Evolutionary conservation across 2,888 invertebrate genomes (phyloP).

Genomic region (Philereme transversata): DNA sequence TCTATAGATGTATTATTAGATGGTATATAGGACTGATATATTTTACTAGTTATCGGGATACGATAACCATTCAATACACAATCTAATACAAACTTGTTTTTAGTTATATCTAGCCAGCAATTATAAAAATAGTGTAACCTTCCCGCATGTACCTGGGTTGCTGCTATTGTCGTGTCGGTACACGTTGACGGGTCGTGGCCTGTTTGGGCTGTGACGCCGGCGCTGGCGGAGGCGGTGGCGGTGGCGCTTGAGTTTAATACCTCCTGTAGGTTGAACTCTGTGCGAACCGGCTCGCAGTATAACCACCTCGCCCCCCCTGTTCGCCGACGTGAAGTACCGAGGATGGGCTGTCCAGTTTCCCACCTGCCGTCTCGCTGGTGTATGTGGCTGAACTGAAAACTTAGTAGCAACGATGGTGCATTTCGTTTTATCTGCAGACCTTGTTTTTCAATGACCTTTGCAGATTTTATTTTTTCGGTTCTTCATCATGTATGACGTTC

Average conservation of each 20-base stretch:
- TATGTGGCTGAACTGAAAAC: not conserved
- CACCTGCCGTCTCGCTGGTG: not conserved
- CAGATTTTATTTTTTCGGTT: slow-evolving; percentile 3
- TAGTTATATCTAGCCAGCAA: not conserved
- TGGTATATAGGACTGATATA: too few species aligned
- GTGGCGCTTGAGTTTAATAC: slow-evolving; percentile 1
- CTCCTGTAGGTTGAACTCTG: not conserved
- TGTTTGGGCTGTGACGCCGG: too few species aligned
- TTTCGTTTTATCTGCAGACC: slow-evolving; percentile 4
- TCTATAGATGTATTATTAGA: too few species aligned
- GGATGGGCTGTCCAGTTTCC: slow-evolving; percentile 9
- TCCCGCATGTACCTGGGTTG: not conserved
- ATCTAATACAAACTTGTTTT: not conserved
- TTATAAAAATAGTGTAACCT: not conserved
- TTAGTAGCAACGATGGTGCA: not conserved
- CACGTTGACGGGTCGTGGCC: not conserved
- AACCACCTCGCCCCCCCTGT: slow-evolving; percentile 10
- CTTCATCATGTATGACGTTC: slow-evolving; percentile 1
- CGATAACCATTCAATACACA: not conserved
- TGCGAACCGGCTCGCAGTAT: not conserved
- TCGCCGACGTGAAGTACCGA: slow-evolving; percentile 3
- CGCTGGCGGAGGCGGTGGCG: too few species aligned
- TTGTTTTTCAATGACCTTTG: slow-evolving; percentile 8
- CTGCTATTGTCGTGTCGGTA: slow-evolving; percentile 4
- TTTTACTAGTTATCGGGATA: not conserved